Evolutionary conservation across 2,888 invertebrate genomes (phyloP).

Genomic region (Drepana falcataria): DNA sequence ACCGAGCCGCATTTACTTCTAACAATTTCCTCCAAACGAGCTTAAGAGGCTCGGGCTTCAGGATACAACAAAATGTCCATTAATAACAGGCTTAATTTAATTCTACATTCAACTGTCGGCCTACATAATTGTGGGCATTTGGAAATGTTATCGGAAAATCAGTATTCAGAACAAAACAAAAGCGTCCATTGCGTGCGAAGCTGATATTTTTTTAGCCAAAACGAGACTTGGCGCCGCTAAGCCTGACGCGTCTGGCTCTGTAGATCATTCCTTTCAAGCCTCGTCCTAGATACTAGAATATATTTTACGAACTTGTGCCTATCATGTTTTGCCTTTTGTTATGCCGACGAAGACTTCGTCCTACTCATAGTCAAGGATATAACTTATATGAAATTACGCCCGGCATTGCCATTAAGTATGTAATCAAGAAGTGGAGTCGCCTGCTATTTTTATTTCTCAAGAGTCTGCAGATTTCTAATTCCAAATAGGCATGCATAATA

Average conservation of each 20-base stretch:
- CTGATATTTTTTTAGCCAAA: constrained; percentile 22
- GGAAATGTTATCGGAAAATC: constrained; percentile 1
- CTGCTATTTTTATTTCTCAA: background rate
- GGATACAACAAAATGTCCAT: background rate
- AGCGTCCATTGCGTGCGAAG: constrained; percentile 10
- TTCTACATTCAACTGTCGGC: background rate
- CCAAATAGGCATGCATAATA: constrained; percentile 36
- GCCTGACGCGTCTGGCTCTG: constrained; percentile 35
- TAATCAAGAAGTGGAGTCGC: background rate
- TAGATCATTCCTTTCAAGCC: constrained; percentile 38
- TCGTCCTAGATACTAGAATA: constrained; percentile 37
- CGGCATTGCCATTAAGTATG: too few species aligned
- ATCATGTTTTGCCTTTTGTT: constrained; percentile 2
- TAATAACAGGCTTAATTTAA: background rate
- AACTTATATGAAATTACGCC: background rate
- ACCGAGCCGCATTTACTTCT: constrained; percentile 35
- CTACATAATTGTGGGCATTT: constrained; percentile 1
- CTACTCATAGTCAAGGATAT: background rate
- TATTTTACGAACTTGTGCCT: constrained; percentile 13
- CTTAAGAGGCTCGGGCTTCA: background rate
- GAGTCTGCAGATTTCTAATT: background rate
- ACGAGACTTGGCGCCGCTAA: constrained; percentile 36
- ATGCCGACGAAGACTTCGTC: background rate
- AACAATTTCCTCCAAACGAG: constrained; percentile 20
- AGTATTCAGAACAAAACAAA: constrained; percentile 6